phyloP scores from a whole-genome alignment of 2,797 vertebrate genomes.

The Gastrophryne carolinensis region DNA sequence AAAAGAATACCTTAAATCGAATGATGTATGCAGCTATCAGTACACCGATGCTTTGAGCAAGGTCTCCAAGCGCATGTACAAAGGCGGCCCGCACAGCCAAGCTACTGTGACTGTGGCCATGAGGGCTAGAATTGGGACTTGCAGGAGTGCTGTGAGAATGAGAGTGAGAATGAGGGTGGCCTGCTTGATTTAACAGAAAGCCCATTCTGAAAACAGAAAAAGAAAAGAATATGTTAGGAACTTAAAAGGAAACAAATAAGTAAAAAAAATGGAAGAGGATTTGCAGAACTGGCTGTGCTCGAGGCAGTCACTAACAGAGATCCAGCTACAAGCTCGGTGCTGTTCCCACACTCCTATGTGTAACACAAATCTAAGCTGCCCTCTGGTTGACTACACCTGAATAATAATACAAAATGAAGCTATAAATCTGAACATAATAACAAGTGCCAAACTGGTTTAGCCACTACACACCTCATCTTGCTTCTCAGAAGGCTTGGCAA shows the following conservation, averaged over 20 bases:
- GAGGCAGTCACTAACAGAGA: too few relatives aligned
- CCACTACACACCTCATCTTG: too few relatives aligned
- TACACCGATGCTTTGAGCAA: constrained; percentile 93
- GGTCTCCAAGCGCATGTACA: constrained; percentile 92
- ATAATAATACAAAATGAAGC: too few relatives aligned
- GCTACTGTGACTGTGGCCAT: constrained; percentile 71
- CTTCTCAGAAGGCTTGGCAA: too few relatives aligned
- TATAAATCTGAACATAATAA: too few relatives aligned
- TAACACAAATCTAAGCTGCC: too few relatives aligned
- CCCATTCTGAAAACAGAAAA: constrained; percentile 83
- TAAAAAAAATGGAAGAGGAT: background rate
- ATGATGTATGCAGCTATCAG: constrained; percentile 93
- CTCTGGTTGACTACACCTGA: too few relatives aligned
- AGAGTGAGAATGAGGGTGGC: constrained; percentile 83
- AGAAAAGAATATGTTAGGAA: constrained; percentile 23
- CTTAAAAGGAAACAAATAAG: background rate
- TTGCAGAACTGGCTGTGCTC: background rate
- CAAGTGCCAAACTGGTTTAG: too few relatives aligned
- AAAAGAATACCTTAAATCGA: constrained; percentile 93
- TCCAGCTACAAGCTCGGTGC: too few relatives aligned
- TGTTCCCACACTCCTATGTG: too few relatives aligned
- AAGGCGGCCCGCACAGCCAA: constrained; percentile 91
- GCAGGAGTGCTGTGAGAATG: constrained; percentile 57
- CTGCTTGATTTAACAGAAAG: constrained; percentile 89
- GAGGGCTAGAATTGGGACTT: constrained; percentile 50